Evolutionary conservation across 2,888 invertebrate genomes (phyloP).

Genomic region (Polylopha cassiicola): DNA sequence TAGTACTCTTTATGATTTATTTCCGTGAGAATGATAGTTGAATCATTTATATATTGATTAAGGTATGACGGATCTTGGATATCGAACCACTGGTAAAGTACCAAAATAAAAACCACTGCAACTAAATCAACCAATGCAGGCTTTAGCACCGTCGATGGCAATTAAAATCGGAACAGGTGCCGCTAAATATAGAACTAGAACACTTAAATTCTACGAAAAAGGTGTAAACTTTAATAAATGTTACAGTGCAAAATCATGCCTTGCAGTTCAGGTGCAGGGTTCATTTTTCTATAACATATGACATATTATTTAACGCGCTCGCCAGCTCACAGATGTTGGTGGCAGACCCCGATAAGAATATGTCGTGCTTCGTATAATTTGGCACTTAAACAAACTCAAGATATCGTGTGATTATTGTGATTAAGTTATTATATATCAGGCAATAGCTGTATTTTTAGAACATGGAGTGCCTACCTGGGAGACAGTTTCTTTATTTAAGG

Average conservation of each 20-base stretch:
- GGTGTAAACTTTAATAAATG: constrained; percentile 17
- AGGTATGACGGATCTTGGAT: too few species aligned
- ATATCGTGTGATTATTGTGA: constrained; percentile 28
- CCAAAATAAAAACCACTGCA: too few species aligned
- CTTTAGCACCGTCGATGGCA: constrained; percentile 21
- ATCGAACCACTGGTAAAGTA: too few species aligned
- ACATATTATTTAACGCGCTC: constrained; percentile 24
- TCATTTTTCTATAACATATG: constrained; percentile 14
- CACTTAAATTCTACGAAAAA: constrained; percentile 20
- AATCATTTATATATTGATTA: too few species aligned
- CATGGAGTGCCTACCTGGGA: too few species aligned
- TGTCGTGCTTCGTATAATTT: constrained; percentile 33
- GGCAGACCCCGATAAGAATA: constrained; percentile 29
- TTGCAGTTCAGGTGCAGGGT: constrained; percentile 1
- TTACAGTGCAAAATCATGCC: not conserved
- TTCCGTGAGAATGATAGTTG: too few species aligned
- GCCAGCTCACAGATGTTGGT: constrained; percentile 29
- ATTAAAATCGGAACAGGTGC: constrained; percentile 28
- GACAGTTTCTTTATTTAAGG: too few species aligned
- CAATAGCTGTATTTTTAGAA: too few species aligned
- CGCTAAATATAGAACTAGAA: constrained; percentile 30
- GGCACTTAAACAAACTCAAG: constrained; percentile 31
- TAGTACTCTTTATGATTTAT: too few species aligned
- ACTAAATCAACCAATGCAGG: constrained; percentile 17
- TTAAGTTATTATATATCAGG: constrained; percentile 24